Percentiles rank a stretch among this genome's conserved stretches.
These are phyloP conservation scores for Tetraodon nigroviridis DNA, from an alignment of 2,113 vertebrate species.

Conservation along the genomic window DNA sequence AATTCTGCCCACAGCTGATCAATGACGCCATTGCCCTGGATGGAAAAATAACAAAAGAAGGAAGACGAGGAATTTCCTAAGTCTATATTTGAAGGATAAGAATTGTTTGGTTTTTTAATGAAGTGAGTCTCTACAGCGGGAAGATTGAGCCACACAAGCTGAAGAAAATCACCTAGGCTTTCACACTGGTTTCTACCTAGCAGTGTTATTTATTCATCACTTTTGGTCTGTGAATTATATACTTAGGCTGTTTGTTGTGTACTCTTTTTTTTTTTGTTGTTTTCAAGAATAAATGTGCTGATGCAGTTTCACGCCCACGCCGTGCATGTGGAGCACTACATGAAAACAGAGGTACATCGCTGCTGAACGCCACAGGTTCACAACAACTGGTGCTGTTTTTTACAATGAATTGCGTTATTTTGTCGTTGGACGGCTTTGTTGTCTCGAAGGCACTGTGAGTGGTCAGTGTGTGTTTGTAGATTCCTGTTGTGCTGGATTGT, in stretches of 20 bases:
- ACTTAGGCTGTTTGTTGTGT: slow-evolving; percentile 49
- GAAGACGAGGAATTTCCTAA: not conserved
- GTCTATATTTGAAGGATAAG: not conserved
- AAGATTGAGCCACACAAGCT: slow-evolving; percentile 66
- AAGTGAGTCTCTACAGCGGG: slow-evolving; percentile 44
- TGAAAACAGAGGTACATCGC: slow-evolving; percentile 29
- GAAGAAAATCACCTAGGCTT: slow-evolving; percentile 40
- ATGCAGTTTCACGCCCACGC: slow-evolving; percentile 54
- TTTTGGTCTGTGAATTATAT: slow-evolving; percentile 51
- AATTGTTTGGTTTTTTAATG: not conserved
- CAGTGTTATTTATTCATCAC: slow-evolving; percentile 60
- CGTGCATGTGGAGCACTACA: slow-evolving; percentile 62
- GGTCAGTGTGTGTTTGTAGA: slow-evolving; percentile 68
- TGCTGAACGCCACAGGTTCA: slow-evolving; percentile 38
- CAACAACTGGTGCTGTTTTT: slow-evolving; percentile 69
- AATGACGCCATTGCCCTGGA: slow-evolving; percentile 4
- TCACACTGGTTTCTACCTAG: slow-evolving; percentile 55
- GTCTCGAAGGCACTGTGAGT: slow-evolving; percentile 65
- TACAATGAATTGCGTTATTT: slow-evolving; percentile 39
- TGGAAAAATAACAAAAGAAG: not conserved
- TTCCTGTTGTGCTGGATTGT: slow-evolving; percentile 70
- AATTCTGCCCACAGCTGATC: slow-evolving; percentile 3
- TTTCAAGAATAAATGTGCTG: slow-evolving; percentile 64
- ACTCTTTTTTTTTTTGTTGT: slow-evolving; percentile 35
- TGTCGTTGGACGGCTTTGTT: slow-evolving; percentile 62